Evolutionary conservation across 2,888 invertebrate species (phyloP).

Genomic region (Lypha dubia): DNA sequence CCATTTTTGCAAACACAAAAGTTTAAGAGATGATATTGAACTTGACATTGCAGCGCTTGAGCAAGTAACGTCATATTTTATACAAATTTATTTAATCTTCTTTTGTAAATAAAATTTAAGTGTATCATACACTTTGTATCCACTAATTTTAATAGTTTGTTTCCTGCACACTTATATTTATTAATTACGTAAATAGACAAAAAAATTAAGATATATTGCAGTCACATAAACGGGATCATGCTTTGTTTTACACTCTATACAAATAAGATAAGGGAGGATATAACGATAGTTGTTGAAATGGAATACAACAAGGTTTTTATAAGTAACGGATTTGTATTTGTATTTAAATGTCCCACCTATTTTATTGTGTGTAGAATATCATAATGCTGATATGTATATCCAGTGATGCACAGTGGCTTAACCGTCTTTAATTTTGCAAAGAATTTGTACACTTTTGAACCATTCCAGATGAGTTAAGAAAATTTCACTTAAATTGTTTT

Average conservation of each 20-base stretch:
- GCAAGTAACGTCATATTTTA: constrained; percentile 71
- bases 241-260: background rate
- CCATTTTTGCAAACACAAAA: background rate
- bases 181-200: constrained; percentile 15
- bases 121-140: constrained; percentile 11
- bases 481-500: no score
- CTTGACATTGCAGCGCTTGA: constrained; percentile 78
- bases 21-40: constrained; percentile 75
- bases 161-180: constrained; percentile 52
- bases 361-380: no score
- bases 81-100: constrained; percentile 73
- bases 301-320: background rate
- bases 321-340: no score
- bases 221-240: constrained; percentile 17
- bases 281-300: no score
- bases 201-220: background rate
- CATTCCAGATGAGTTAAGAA: no score
- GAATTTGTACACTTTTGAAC: no score
- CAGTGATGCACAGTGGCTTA: no score
- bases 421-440: no score
- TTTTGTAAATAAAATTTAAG: constrained; percentile 27
- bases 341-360: no score
- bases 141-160: constrained; percentile 43
- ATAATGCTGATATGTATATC: no score
- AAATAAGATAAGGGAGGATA: constrained; percentile 4